Conservation (phyloP, 1,140 invertebrate genomes). For the Gryon sp. region DNA sequence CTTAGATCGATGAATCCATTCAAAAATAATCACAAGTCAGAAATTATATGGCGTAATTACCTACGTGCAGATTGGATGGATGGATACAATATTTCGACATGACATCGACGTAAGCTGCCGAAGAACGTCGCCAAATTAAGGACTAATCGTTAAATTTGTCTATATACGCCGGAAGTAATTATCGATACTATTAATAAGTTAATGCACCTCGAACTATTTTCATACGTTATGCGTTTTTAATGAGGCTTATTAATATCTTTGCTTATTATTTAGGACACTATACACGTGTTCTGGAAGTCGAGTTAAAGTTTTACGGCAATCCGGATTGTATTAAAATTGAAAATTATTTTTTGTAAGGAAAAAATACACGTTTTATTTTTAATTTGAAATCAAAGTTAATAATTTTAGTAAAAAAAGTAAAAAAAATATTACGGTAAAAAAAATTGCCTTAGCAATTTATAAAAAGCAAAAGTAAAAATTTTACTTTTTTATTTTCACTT, state of each 20-base stretch:
- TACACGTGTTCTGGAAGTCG: slow-evolving; percentile 12
- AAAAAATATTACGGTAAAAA: slow-evolving; percentile 2
- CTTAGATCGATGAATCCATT: no score
- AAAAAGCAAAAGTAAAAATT: no score
- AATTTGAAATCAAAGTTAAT: no score
- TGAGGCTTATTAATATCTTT: slow-evolving; percentile 27
- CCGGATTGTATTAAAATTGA: no score
- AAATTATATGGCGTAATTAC: no score
- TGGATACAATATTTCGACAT: slow-evolving; percentile 38
- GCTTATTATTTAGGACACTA: slow-evolving; percentile 8
- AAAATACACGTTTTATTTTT: no score
- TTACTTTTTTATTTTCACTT: no score
- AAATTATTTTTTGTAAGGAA: no score
- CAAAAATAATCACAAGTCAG: no score
- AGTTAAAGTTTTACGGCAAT: neutral
- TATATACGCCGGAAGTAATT: slow-evolving; percentile 64
- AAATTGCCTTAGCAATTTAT: no score
- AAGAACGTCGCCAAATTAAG: slow-evolving; percentile 37
- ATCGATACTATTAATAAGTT: slow-evolving; percentile 51
- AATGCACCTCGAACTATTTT: slow-evolving; percentile 47
- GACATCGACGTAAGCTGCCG: slow-evolving; percentile 5
- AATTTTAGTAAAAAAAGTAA: no score
- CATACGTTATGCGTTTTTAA: slow-evolving; percentile 29
- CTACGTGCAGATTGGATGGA: no score
- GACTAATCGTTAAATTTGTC: slow-evolving; percentile 45